phyloP scores from a whole-genome alignment of 2,888 invertebrate species.

The Synanthedon vespiformis region DNA sequence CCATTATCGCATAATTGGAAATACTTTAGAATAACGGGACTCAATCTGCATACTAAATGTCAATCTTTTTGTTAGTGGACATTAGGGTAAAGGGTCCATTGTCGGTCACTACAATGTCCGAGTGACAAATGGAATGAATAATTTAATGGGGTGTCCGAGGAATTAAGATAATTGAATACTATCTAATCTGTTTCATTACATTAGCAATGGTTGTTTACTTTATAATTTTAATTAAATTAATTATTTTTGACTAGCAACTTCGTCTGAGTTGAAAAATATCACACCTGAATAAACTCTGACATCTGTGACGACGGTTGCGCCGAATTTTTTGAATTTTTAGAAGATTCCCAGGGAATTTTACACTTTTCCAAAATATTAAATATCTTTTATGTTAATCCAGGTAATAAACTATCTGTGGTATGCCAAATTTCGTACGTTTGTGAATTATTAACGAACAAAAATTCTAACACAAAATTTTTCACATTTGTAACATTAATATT shows the following conservation, averaged over 20 bases:
- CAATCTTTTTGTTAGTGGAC: slow-evolving; percentile 42
- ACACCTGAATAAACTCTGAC: no score
- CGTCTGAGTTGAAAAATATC: no score
- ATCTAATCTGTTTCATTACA: neutral
- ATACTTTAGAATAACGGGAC: slow-evolving; percentile 16
- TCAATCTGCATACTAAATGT: slow-evolving; percentile 58
- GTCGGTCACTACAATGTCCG: slow-evolving; percentile 41
- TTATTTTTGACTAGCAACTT: neutral
- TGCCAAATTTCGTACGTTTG: no score
- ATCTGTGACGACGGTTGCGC: no score
- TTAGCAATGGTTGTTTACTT: neutral
- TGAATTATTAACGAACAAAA: no score
- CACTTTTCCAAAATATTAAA: no score
- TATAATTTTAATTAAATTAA: neutral
- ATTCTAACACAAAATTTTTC: no score
- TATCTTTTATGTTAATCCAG: no score
- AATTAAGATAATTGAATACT: neutral
- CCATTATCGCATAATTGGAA: slow-evolving; percentile 3
- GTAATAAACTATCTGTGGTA: no score
- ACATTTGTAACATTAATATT: no score
- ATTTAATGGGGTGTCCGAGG: slow-evolving; percentile 25
- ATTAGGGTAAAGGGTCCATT: slow-evolving; percentile 31
- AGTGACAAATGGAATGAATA: slow-evolving; percentile 42
- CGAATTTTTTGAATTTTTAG: no score
- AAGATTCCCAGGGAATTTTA: no score